phyloP scores from a whole-genome alignment of 2,113 vertebrate species.

The Orycteropus afer region DNA sequence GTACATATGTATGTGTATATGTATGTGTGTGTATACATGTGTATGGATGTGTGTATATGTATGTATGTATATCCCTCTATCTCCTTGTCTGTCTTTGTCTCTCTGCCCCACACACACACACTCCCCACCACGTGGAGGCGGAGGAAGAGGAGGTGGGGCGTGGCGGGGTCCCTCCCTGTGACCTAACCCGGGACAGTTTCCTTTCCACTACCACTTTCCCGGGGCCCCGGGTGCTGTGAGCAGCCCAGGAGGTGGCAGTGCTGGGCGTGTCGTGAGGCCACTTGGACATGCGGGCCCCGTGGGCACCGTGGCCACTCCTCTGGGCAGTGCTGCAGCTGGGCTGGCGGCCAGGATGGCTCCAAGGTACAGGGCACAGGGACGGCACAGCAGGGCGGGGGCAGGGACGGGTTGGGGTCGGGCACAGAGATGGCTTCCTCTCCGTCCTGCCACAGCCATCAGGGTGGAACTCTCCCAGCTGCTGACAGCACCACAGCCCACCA shows the following conservation, averaged over 20 bases:
- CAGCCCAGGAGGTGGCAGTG: neutral
- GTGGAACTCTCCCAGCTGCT: no score
- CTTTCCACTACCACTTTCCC: slow-evolving; percentile 87
- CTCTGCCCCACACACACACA: no score
- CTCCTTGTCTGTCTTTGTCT: neutral
- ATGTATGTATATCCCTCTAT: no score
- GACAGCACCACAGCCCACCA: neutral
- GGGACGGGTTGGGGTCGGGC: neutral
- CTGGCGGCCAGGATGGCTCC: slow-evolving; percentile 60
- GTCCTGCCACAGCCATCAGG: no score
- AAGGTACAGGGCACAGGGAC: slow-evolving; percentile 15
- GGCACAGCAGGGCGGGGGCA: neutral
- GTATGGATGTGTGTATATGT: no score
- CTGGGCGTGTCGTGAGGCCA: neutral
- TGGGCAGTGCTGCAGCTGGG: slow-evolving; percentile 64
- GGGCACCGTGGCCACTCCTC: neutral
- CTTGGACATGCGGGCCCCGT: slow-evolving; percentile 53
- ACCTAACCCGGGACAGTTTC: slow-evolving; percentile 80
- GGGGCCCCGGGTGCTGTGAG: slow-evolving; percentile 85
- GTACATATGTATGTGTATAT: no score
- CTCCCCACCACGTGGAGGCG: slow-evolving; percentile 21
- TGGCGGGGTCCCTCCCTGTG: neutral
- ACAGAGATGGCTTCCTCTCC: accelerated
- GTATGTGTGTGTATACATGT: no score
- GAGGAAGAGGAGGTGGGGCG: slow-evolving; percentile 47